These are phyloP conservation scores for Charanyca ferruginea DNA, from an alignment of 2,888 invertebrate genomes.

Conservation along the genomic window DNA sequence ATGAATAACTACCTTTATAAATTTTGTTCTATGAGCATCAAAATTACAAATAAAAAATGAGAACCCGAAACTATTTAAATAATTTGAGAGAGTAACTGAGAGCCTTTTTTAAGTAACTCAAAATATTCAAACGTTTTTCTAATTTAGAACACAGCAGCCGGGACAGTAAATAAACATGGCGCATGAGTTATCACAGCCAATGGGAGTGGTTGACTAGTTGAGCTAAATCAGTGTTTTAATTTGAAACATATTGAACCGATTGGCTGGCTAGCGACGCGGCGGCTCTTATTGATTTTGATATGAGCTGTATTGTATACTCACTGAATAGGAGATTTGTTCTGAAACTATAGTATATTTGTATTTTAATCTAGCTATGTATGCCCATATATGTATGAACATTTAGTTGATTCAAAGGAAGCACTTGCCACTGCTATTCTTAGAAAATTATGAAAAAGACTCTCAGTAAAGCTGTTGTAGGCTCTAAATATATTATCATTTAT, in stretches of 20 bases:
- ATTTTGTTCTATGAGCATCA: neutral
- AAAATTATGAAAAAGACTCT: conserved; percentile 55
- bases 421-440: neutral
- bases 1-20: neutral
- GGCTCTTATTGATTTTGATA: conserved; percentile 29
- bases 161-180: conserved; percentile 34
- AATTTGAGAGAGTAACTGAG: conserved; percentile 10
- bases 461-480: conserved; percentile 24
- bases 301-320: neutral
- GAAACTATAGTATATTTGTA: neutral
- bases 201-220: conserved; percentile 38
- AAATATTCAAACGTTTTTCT: neutral
- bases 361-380: neutral
- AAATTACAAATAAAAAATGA: neutral
- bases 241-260: conserved; percentile 33
- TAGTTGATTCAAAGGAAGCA: neutral
- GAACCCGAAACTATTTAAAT: neutral
- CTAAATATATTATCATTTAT: conserved; percentile 41
- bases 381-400: neutral
- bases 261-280: conserved; percentile 3
- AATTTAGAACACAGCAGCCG: neutral
- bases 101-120: conserved; percentile 30
- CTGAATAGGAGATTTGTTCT: conserved; percentile 1
- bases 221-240: conserved; percentile 42
- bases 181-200: conserved; percentile 37